These are phyloP conservation scores for Heliconius charithonia DNA, from an alignment of 2,888 invertebrate genomes.

Conservation along the genomic window DNA sequence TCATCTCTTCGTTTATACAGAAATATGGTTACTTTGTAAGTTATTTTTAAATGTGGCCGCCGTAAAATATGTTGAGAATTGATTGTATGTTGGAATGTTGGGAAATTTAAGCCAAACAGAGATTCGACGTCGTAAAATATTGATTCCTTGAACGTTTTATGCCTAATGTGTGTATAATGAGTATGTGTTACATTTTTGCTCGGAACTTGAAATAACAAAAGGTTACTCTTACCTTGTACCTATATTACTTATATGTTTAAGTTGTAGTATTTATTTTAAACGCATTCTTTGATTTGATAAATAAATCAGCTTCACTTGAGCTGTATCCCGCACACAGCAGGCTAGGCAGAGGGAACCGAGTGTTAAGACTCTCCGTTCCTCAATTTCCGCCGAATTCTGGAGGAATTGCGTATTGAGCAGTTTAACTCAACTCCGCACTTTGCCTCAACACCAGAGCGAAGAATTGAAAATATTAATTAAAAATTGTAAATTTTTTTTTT, in stretches of 20 bases:
- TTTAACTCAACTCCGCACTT: too few species aligned
- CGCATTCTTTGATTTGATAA: not conserved
- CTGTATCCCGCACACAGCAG: too few species aligned
- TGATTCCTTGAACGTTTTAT: slow-evolving; percentile 22
- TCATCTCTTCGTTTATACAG: slow-evolving; percentile 58
- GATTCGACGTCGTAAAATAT: slow-evolving; percentile 39
- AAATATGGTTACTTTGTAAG: slow-evolving; percentile 63
- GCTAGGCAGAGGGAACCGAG: too few species aligned
- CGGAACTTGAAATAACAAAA: not conserved
- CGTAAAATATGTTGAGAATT: slow-evolving; percentile 47
- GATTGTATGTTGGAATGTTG: slow-evolving; percentile 37
- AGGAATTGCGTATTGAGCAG: too few species aligned
- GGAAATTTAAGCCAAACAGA: slow-evolving; percentile 39
- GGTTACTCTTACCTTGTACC: not conserved
- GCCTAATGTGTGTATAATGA: slow-evolving; percentile 13
- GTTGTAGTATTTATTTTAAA: not conserved
- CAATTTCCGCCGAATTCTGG: too few species aligned
- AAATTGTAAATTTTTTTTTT: too few species aligned
- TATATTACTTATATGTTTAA: not conserved
- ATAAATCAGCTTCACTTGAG: too few species aligned
- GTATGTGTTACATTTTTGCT: slow-evolving; percentile 14
- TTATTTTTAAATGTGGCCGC: slow-evolving; percentile 39
- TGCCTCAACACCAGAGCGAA: too few species aligned
- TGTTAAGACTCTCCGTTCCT: too few species aligned
- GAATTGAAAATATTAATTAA: too few species aligned